A percentile compares a stretch with the other conserved stretches of the same genome.
These are phyloP conservation scores for Lithophane ornitopus DNA, from an alignment of 2,888 invertebrate genomes.

Conservation along the genomic window DNA sequence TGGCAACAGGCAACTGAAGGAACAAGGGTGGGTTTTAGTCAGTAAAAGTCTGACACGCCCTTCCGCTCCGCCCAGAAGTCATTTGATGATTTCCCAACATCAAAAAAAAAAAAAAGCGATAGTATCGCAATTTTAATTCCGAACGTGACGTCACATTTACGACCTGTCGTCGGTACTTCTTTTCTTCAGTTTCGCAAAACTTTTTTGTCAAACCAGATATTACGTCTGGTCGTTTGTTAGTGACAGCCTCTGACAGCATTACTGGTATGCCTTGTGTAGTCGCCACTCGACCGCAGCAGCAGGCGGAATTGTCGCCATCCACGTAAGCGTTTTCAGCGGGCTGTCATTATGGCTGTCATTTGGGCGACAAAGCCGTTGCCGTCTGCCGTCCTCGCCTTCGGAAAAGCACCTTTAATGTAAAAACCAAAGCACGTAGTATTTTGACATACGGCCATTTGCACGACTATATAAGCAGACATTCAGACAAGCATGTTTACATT, in stretches of 20 bases:
- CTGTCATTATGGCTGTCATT: not conserved
- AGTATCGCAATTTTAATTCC: not conserved
- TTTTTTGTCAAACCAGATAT: too few species aligned
- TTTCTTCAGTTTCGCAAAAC: not conserved
- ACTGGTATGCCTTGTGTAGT: not conserved
- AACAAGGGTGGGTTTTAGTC: too few species aligned
- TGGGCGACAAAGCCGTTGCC: not conserved
- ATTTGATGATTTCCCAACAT: too few species aligned
- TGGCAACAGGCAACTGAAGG: too few species aligned
- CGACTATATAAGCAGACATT: slow-evolving; percentile 62
- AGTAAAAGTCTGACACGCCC: too few species aligned
- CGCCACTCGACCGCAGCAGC: not conserved
- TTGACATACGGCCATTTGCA: slow-evolving; percentile 53
- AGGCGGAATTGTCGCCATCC: too few species aligned
- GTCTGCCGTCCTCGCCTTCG: not conserved
- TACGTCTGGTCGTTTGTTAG: not conserved
- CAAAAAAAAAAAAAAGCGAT: too few species aligned
- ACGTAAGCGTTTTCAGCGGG: not conserved
- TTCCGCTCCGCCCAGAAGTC: too few species aligned
- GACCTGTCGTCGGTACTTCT: too few species aligned
- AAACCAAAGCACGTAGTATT: slow-evolving; percentile 54
- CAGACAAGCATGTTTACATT: slow-evolving; percentile 62
- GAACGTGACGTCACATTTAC: not conserved
- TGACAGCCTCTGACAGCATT: not conserved
- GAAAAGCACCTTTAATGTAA: slow-evolving; percentile 24